Conservation (phyloP, 1,140 invertebrate genomes). For the Magallana angulata region DNA sequence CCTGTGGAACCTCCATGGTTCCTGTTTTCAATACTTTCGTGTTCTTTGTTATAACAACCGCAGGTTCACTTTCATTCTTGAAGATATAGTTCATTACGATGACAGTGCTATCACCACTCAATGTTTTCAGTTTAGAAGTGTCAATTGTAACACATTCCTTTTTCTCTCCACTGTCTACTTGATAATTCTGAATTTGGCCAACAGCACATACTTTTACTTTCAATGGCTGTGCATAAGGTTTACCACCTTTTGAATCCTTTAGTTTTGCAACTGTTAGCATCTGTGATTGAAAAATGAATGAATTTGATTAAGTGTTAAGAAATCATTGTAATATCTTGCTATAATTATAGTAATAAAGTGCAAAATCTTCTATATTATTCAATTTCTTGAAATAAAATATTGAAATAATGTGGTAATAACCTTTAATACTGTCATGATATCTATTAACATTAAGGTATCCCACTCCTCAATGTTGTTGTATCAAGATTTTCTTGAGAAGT, state of each 20-base stretch:
- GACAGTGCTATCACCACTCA: background rate
- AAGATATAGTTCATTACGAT: background rate
- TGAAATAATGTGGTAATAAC: too few relatives aligned
- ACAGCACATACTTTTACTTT: conserved; percentile 1
- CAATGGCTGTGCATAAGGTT: background rate
- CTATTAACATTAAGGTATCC: too few relatives aligned
- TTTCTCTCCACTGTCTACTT: background rate
- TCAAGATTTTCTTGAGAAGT: too few relatives aligned
- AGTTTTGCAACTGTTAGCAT: conserved; percentile 18
- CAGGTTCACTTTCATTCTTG: background rate
- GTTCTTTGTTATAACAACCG: background rate
- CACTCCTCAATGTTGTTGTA: too few relatives aligned
- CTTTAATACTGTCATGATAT: too few relatives aligned
- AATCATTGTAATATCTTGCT: too few relatives aligned
- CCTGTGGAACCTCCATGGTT: conserved; percentile 8
- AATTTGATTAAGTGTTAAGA: too few relatives aligned
- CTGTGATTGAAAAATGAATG: background rate
- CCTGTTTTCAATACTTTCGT: background rate
- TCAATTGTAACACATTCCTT: background rate
- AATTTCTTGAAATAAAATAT: too few relatives aligned
- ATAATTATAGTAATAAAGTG: too few relatives aligned
- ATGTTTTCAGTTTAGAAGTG: background rate
- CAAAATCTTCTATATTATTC: too few relatives aligned
- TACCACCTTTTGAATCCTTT: background rate
- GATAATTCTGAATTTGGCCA: background rate